Conservation (phyloP, 2,113 vertebrate species). For the Proteles cristata region DNA sequence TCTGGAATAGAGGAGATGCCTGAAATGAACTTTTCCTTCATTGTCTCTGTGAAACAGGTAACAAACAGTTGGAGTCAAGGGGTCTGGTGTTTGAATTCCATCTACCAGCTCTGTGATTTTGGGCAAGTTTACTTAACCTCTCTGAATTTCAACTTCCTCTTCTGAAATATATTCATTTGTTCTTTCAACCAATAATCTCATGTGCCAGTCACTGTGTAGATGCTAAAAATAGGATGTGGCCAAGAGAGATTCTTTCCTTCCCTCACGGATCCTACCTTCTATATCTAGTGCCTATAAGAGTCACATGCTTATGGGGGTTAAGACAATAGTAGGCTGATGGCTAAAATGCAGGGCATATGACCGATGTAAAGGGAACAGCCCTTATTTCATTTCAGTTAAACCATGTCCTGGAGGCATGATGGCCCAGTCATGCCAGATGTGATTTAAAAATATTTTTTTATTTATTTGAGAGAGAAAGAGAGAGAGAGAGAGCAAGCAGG, state of each 20-base stretch:
- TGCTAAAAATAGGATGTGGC: not conserved
- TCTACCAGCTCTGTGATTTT: not conserved
- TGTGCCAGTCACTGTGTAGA: not conserved
- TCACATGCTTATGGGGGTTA: fast-evolving
- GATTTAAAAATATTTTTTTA: not conserved
- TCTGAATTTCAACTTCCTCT: slow-evolving; percentile 8
- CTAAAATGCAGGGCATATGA: not conserved
- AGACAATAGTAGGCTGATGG: not conserved
- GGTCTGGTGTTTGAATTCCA: not conserved
- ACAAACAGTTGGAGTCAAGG: not conserved
- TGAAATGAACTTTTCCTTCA: not conserved
- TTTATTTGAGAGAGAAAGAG: not conserved
- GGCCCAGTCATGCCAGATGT: not conserved
- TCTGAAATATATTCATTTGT: not conserved
- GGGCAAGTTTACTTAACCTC: not conserved
- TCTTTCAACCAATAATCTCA: not conserved
- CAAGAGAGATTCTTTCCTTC: not conserved
- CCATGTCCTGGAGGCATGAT: fast-evolving
- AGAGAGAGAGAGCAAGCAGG: not conserved
- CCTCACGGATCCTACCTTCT: not conserved
- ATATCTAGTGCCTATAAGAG: fast-evolving
- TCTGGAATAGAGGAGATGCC: not conserved
- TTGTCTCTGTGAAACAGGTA: not conserved
- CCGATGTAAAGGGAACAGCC: not conserved
- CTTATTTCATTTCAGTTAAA: not conserved